These are phyloP conservation scores for Ibycter americanus DNA, from an alignment of 2,797 vertebrate species.

Conservation along the genomic window DNA sequence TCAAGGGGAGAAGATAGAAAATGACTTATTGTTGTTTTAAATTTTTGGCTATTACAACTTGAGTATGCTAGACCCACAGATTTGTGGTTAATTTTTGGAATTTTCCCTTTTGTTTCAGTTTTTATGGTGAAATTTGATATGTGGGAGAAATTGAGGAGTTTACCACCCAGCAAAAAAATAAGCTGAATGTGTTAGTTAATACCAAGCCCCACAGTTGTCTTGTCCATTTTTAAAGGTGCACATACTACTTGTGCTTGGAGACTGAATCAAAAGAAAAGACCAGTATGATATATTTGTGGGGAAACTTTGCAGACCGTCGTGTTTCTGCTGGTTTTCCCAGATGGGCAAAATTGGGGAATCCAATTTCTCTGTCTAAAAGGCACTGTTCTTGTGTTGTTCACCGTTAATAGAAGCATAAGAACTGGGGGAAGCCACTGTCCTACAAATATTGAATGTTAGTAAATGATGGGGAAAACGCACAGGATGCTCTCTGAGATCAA, in stretches of 20 bases:
- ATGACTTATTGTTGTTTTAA: background rate
- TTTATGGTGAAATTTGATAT: background rate
- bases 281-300: background rate
- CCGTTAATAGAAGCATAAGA: background rate
- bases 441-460: background rate
- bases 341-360: background rate
- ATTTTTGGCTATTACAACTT: background rate
- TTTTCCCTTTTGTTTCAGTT: background rate
- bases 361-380: background rate
- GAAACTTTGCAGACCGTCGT: background rate
- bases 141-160: background rate
- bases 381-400: background rate
- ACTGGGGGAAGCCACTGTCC: background rate
- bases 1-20: background rate
- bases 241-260: background rate
- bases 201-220: background rate
- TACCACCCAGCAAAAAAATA: background rate
- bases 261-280: background rate
- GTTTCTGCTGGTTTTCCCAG: background rate
- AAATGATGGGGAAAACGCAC: background rate
- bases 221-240: background rate
- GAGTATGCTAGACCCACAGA: background rate
- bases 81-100: background rate
- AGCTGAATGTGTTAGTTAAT: background rate
- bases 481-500: background rate